phyloP scores from a whole-genome alignment of 2,888 invertebrate species.

The Drosophila prolongata region DNA sequence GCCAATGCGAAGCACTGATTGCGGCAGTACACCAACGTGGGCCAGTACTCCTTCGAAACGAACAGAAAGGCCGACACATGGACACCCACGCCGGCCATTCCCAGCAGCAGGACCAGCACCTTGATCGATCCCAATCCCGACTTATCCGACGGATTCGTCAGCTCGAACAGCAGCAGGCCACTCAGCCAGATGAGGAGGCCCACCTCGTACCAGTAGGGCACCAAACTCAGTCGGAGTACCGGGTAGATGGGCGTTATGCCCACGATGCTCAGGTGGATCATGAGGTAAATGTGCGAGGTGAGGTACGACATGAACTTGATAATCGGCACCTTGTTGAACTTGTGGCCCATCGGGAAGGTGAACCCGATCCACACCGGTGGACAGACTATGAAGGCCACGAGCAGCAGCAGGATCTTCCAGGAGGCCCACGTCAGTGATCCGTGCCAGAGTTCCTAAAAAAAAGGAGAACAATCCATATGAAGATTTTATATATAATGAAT shows the following conservation, averaged over 20 bases:
- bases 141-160: conserved; percentile 99
- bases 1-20: conserved; percentile 99
- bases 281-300: conserved; percentile 98
- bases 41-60: conserved; percentile 89
- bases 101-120: conserved; percentile 92
- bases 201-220: conserved; percentile 99
- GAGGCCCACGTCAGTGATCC: conserved; percentile 98
- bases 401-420: conserved; percentile 96
- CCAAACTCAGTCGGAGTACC: conserved; percentile 90
- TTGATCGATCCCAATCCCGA: conserved; percentile 98
- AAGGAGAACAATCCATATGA: background rate
- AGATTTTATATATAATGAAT: too few species aligned
- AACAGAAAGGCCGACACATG: conserved; percentile 93
- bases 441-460: conserved; percentile 96
- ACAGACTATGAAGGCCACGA: conserved; percentile 95
- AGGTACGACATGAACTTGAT: conserved; percentile 99
- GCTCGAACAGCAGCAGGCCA: conserved; percentile 96
- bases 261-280: conserved; percentile 95
- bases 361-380: conserved; percentile 98
- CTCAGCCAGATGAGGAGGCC: conserved; percentile 97
- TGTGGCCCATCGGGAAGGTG: conserved; percentile 96
- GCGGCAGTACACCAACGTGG: conserved; percentile 95
- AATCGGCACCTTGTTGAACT: conserved; percentile 98
- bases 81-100: conserved; percentile 95
- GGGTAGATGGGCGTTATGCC: conserved; percentile 95